Percentiles rank a stretch among this genome's conserved stretches.
Evolutionary conservation across 2,797 vertebrate genomes (phyloP).

Genomic region (Carduelis carduelis): DNA sequence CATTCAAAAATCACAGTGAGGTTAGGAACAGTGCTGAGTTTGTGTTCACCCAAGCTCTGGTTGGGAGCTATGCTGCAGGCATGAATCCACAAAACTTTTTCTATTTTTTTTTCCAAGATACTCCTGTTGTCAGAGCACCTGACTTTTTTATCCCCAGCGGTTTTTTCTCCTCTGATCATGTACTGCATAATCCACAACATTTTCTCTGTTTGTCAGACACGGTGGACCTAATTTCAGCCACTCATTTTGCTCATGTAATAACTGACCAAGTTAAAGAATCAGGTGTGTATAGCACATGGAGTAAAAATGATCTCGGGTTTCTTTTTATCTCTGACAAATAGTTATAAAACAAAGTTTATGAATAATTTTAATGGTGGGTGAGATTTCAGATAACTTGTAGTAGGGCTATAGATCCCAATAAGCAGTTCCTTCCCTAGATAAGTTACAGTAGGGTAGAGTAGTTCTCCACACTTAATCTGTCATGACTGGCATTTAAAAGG

Average conservation of each 20-base stretch:
- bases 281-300: neutral
- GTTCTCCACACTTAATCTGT: neutral
- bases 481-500: neutral
- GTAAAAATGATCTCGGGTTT: neutral
- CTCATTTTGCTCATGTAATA: neutral
- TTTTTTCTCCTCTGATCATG: neutral
- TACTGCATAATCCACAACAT: neutral
- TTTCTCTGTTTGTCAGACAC: neutral
- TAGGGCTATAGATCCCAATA: neutral
- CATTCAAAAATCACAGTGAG: neutral
- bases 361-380: neutral
- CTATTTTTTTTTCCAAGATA: neutral
- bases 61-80: neutral
- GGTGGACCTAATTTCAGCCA: neutral
- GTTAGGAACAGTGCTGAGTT: neutral
- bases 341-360: neutral
- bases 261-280: neutral
- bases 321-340: neutral
- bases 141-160: neutral
- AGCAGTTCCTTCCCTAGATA: neutral
- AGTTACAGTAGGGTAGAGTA: neutral
- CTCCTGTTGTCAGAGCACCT: neutral
- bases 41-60: neutral
- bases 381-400: neutral
- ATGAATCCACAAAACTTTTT: neutral